Base-by-base conservation (phyloP, 2,888 invertebrate genomes). In the Macaria notata region DNA sequence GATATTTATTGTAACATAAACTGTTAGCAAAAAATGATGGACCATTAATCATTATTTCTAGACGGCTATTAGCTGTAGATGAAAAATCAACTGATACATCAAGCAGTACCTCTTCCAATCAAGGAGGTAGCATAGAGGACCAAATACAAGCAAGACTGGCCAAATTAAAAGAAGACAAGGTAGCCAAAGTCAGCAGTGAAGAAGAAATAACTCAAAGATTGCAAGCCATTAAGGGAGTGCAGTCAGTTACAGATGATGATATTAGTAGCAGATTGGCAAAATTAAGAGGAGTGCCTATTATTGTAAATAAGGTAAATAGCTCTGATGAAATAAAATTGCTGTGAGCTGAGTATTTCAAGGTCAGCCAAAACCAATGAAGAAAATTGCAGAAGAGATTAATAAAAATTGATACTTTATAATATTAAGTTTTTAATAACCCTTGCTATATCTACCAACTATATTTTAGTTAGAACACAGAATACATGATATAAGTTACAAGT, bases 61-160 rank as follows among this genome's bases (percentile, higher is more conserved):
- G 71, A 57, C 64, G 71, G 33, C 42, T 68, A 54, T 63, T 65
- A 38, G 49, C 47, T n/a, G 36, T 55, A 30, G 54, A 61, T 9
- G 51, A 33, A 31, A 54, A 54, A 41, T 31, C 59, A 43, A 4
- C 44, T 31, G 47, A 39, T 29, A 56, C 7, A 31, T 7, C 39
- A 29, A 53, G 33, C 19, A 31, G 36, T 41, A 31, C 46, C 41
- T 36, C 49, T 9, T 31, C 43, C 7, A 63, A 50, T 56, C 59
- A 52, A 31, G 44, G 49, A 43, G 45, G 29, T n/a, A 88, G 66
- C 73, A 92, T 57, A 45, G 94, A 95, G 76, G 92, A 93, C 61
- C 92, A 94, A 73, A 93, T 96, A 63, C 86, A 93, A 2, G 93
- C 94, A 63, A 93, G 96, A 57, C 83, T 96, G 54, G 92, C 93